Base-by-base conservation (phyloP, 2,797 vertebrate species). In the Argya squamiceps region DNA sequence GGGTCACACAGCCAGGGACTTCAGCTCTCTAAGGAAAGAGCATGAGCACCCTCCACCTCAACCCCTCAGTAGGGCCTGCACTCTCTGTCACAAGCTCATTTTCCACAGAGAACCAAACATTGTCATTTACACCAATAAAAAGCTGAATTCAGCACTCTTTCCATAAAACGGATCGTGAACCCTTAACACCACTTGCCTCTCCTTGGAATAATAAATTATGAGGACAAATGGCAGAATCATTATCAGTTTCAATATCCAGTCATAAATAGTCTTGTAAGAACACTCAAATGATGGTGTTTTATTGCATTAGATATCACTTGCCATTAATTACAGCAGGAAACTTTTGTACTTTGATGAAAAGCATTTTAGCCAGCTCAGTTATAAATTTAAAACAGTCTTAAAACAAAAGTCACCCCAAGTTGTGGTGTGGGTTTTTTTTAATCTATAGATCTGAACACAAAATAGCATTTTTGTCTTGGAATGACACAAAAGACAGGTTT, bases 221-320 rank as follows among this genome's bases (percentile, higher is more conserved):
- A 95, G 95, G 91, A 96, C 94, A 97, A 97, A 97, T 95, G 96
- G 96, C 97, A 97, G 96, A 97, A 97, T 96, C 96, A 97, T 97
- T 97, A 97, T 94, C 95, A 97, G 93, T 95, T 96, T 97, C 95
- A 96, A 97, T 96, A 97, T 96, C 97, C 91, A 97, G 97, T 93
- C 96, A 96, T 97, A 97, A 97, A 97, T 97, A 97, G 90, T 92
- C 96, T 96, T 97, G 94, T 94, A 95, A 96, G 97, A 97, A 97
- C 95, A 95, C 96, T 97, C 93, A 95, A 95, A 97, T 95, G 90
- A 95, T 96, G 73, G 92, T 96, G 92, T 84, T 97, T 97, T 97
- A 97, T 95, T 96, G 94, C 94, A 3, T 79, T 91, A 92, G 88
- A 92, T 97, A 97, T 93, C 97, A 94, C 94, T 96, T 92, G 95